A percentile compares a stretch with the other conserved stretches of the same genome.
Conservation (phyloP, 2,113 vertebrate species). For the Solea senegalensis region DNA sequence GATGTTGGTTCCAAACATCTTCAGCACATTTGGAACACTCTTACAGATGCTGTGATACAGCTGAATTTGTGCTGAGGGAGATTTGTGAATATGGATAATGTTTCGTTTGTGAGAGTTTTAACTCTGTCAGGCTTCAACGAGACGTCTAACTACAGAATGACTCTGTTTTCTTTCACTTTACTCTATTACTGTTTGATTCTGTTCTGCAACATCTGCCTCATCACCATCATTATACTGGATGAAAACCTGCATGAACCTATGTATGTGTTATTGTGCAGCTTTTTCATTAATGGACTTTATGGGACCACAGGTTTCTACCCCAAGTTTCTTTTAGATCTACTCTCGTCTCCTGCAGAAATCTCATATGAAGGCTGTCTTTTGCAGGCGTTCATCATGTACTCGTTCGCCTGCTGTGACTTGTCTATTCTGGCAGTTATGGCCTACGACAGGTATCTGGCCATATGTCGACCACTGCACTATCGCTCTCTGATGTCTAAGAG, state of each 20-base stretch:
- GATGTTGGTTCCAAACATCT: too few relatives aligned
- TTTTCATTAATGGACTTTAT: constrained; percentile 57
- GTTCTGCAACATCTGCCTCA: constrained; percentile 35
- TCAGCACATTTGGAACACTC: too few relatives aligned
- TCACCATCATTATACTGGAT: constrained; percentile 38
- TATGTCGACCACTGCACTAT: constrained; percentile 53
- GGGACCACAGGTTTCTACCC: constrained; percentile 59
- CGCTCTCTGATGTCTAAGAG: constrained; percentile 40
- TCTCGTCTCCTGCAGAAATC: constrained; percentile 26
- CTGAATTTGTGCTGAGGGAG: too few relatives aligned
- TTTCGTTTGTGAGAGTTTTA: constrained; percentile 35
- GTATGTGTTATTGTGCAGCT: constrained; percentile 52
- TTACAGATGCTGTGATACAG: too few relatives aligned
- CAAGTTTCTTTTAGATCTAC: constrained; percentile 44
- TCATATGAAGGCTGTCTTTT: constrained; percentile 49
- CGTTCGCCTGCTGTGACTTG: constrained; percentile 39
- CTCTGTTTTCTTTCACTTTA: constrained; percentile 41
- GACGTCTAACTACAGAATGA: constrained; percentile 17
- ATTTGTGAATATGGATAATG: constrained; percentile 38
- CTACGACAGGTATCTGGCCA: constrained; percentile 64
- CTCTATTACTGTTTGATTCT: constrained; percentile 52
- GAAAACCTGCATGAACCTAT: constrained; percentile 59
- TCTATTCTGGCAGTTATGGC: constrained; percentile 56
- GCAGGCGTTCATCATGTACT: constrained; percentile 55
- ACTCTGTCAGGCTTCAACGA: constrained; percentile 45